Evolutionary conservation across 2,113 vertebrate genomes (phyloP), one percentile per base, ranked within the genome.

Genomic region (Pelodiscus sinensis): DNA sequence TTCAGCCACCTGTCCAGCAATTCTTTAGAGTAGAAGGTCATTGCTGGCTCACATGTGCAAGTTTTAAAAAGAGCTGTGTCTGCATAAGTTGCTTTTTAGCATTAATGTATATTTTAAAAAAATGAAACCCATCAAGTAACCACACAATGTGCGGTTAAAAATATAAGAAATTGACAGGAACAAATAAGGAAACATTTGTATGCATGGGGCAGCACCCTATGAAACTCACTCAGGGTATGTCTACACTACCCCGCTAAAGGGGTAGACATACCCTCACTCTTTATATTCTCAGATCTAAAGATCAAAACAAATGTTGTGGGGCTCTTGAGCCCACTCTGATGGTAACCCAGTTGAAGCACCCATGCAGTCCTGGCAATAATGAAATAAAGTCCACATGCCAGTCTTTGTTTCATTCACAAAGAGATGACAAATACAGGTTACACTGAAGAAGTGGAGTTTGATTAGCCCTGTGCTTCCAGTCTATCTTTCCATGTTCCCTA

Each of bases 1-100:
- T 81, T 62, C 81, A 92, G 79, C 60, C 86, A 95, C 92, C 78
- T 94, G 91, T 84, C 83, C 29, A 93, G 85, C 52, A 91, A 54
- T 80, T 90, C 60, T 87, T 85, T 92, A 60, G 16, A 56, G 50
- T 50, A 89, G 78, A 80, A 90, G 21, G 35, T 22, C 55, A 55
- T 4, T 93, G 58, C 11, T 90, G 78, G 4, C 62, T 85, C 52
- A 91, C 51, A 73, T 62, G 11, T 65, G 44, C 3, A 78, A 90
- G 81, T 95, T 21, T 2, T 54, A 88, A 95, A n/a, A 50, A 55
- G 82, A 86, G 4, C 73, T 52, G 79, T 52, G 5, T 1, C 0
- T 50, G 57, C 16, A 51, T 38, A 5, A 87, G 9, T 31, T 82
- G 4, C 19, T 65, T 85, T 65, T 71, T 83, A 84, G 2, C 4